Evolutionary conservation across 2,113 vertebrate species (phyloP), one percentile per base, ranked within the genome.

Genomic region (Larimichthys crocea): DNA sequence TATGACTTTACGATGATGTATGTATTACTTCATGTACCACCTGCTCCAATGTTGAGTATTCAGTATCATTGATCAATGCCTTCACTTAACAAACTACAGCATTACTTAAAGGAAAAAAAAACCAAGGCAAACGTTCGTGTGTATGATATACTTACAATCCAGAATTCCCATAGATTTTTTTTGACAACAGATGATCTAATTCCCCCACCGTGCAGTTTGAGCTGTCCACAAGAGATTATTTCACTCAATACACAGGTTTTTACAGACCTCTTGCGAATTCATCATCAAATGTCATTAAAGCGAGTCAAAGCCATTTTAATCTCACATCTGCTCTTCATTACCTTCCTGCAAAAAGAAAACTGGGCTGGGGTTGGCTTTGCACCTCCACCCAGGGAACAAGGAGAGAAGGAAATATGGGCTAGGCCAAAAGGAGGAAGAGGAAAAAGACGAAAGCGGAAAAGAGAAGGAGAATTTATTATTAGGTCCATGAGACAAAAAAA

Each of bases 261-360:
- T 94, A 94, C 86, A 86, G 92, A 92, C 79, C 93, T 88, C 90
- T 53, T 42, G 93, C 88, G 93, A 94, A 87, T n/a, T n/a, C 82
- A 87, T 88, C 91, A 91, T 94, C 94, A 94, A 92, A 88, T 91
- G 93, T 95, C 92, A 94, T n/a, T 92, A 93, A 93, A 92, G 86
- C 74, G 73, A 92, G 93, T 89, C 86, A 92, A 89, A 91, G 91
- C 89, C n/a, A 90, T 94, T 94, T 94, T 93, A 94, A 95, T 94
- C 89, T 92, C 91, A 95, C 94, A 95, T 95, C 94, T 96, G 95
- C 91, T 93, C 80, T 90, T 91, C 87, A 87, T 96, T 95, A 94
- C 86, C 87, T 93, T 92, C 92, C 92, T 91, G 86, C 87, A 92
- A 89, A 92, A 87, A n/a, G n/a, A 72, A 86, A 90, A 93, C 74